Evolutionary conservation across 2,797 vertebrate genomes (phyloP).

Genomic region (Cirrhinus mrigala): DNA sequence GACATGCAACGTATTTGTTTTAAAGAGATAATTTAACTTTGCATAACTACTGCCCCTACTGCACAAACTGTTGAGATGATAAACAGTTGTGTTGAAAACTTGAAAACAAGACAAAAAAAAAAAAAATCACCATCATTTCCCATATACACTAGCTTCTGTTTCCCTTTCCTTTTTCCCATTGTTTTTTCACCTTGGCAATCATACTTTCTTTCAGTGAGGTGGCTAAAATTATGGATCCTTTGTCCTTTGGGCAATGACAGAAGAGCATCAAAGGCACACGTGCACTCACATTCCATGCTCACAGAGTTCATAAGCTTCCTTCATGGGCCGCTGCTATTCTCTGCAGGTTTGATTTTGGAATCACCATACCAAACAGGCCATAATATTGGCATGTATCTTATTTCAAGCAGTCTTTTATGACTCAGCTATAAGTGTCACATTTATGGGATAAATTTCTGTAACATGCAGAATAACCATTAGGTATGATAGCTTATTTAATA

Average conservation of each 20-base stretch:
- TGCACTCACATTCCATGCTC: slow-evolving; percentile 11
- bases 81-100: slow-evolving; percentile 8
- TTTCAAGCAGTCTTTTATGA: background rate
- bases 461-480: background rate
- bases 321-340: background rate
- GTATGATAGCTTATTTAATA: background rate
- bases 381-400: background rate
- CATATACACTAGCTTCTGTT: slow-evolving; percentile 28
- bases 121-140: background rate
- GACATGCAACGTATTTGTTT: background rate
- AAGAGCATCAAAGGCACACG: slow-evolving; percentile 36
- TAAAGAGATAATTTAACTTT: background rate
- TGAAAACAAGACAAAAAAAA: too few relatives aligned
- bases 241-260: slow-evolving; percentile 26
- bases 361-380: background rate
- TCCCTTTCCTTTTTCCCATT: slow-evolving; percentile 49
- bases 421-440: background rate
- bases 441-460: background rate
- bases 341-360: background rate
- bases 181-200: slow-evolving; percentile 38
- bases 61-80: slow-evolving; percentile 1
- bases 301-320: background rate
- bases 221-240: slow-evolving; percentile 30
- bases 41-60: background rate
- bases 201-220: slow-evolving; percentile 20